Evolutionary conservation across 2,888 invertebrate genomes (phyloP).

Genomic region (Muschampia plurimacula): DNA sequence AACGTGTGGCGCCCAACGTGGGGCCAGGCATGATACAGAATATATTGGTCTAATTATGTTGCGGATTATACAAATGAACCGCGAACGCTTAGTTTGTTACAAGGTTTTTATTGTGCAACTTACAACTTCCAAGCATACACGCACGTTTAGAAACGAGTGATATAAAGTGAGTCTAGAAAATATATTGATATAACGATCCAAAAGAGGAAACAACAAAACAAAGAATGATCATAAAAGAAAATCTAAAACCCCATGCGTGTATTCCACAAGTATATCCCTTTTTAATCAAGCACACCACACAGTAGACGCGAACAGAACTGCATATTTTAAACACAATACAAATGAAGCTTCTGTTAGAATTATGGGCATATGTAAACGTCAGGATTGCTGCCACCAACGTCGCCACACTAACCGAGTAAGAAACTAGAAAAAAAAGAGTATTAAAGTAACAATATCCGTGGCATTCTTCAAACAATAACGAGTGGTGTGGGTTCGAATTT

Average conservation of each 20-base stretch:
- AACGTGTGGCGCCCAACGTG: constrained; percentile 55
- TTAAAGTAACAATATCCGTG: constrained; percentile 59
- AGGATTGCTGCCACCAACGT: constrained; percentile 50
- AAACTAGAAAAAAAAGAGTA: constrained; percentile 48
- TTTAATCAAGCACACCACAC: constrained; percentile 26
- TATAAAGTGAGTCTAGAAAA: background rate
- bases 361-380: constrained; percentile 31
- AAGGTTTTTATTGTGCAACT: constrained; percentile 8
- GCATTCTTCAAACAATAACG: constrained; percentile 56
- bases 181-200: background rate
- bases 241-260: constrained; percentile 13
- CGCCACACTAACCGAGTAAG: constrained; percentile 41
- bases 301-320: constrained; percentile 17
- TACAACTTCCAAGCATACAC: no score
- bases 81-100: constrained; percentile 28
- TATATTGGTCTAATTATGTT: constrained; percentile 59
- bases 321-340: constrained; percentile 36
- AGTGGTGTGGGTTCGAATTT: constrained; percentile 59
- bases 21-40: constrained; percentile 60
- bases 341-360: constrained; percentile 31
- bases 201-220: background rate
- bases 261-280: constrained; percentile 23
- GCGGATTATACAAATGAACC: constrained; percentile 39
- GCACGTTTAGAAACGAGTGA: background rate
- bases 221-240: constrained; percentile 6